These are phyloP conservation scores for Cephonodes hylas DNA, from an alignment of 2,888 invertebrate species.

Conservation along the genomic window DNA sequence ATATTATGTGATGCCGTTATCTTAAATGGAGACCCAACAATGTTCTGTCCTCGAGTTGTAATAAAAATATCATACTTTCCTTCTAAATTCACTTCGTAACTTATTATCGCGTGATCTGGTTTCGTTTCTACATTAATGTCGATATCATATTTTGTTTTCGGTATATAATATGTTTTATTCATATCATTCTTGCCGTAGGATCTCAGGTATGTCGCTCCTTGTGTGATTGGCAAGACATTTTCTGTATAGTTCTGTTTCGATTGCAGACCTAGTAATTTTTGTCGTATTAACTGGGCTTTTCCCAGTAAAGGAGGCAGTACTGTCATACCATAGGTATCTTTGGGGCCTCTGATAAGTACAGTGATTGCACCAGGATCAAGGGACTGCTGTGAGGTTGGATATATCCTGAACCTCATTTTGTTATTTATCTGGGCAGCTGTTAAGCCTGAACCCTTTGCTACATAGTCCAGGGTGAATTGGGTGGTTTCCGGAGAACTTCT, in stretches of 20 bases:
- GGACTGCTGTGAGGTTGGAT: conserved; percentile 75
- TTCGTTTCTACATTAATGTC: conserved; percentile 71
- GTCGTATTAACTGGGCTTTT: conserved; percentile 71
- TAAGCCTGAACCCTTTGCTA: conserved; percentile 83
- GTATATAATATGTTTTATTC: conserved; percentile 72
- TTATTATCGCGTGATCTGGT: conserved; percentile 74
- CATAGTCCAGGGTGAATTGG: conserved; percentile 75
- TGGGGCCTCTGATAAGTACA: conserved; percentile 73
- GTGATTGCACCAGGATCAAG: conserved; percentile 73
- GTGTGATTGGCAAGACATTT: conserved; percentile 66
- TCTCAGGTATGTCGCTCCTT: conserved; percentile 69
- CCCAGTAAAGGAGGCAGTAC: conserved; percentile 70
- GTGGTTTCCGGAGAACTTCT: conserved; percentile 59
- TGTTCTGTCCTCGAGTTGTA: conserved; percentile 77
- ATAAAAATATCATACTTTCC: conserved; percentile 82
- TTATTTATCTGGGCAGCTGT: conserved; percentile 79
- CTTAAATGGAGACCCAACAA: conserved; percentile 82
- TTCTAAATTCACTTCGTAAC: conserved; percentile 71
- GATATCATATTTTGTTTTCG: conserved; percentile 75
- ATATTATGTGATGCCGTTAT: conserved; percentile 71
- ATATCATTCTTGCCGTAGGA: conserved; percentile 71
- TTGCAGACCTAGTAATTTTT: conserved; percentile 67
- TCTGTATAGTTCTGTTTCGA: conserved; percentile 59
- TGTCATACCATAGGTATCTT: conserved; percentile 68
- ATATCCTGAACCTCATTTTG: conserved; percentile 81